These are phyloP conservation scores for Telmatochromis sp. DNA, from an alignment of 2,113 vertebrate genomes.

Conservation along the genomic window DNA sequence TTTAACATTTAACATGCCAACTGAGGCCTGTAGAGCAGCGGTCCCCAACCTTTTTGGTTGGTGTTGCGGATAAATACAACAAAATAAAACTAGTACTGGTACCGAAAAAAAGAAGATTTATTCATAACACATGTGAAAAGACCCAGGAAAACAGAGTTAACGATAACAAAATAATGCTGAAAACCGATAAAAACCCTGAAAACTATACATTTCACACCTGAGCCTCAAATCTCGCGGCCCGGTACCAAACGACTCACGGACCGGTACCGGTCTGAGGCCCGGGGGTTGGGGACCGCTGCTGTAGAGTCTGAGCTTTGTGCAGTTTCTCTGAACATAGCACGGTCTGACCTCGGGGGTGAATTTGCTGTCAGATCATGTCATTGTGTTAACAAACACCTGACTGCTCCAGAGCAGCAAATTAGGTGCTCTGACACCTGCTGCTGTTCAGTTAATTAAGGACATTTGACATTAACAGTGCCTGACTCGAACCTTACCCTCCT, in stretches of 20 bases:
- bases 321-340: background rate
- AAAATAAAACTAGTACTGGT: no score
- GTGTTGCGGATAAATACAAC: no score
- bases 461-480: background rate
- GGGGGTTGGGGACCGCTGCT: no score
- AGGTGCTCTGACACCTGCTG: background rate
- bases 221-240: fast-evolving
- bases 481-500: fast-evolving
- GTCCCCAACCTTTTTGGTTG: no score
- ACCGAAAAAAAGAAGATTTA: fast-evolving
- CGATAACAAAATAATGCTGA: no score
- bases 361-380: background rate
- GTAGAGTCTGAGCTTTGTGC: background rate
- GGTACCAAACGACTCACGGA: no score
- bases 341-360: background rate
- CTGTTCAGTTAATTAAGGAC: background rate
- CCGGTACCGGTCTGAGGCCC: fast-evolving
- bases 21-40: no score
- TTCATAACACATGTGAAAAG: no score
- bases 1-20: no score
- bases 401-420: background rate
- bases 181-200: no score
- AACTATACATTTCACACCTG: no score
- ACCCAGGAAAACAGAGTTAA: fast-evolving
- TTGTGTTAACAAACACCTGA: background rate